phyloP scores from a whole-genome alignment of 2,888 invertebrate species.

The Hedya salicella region DNA sequence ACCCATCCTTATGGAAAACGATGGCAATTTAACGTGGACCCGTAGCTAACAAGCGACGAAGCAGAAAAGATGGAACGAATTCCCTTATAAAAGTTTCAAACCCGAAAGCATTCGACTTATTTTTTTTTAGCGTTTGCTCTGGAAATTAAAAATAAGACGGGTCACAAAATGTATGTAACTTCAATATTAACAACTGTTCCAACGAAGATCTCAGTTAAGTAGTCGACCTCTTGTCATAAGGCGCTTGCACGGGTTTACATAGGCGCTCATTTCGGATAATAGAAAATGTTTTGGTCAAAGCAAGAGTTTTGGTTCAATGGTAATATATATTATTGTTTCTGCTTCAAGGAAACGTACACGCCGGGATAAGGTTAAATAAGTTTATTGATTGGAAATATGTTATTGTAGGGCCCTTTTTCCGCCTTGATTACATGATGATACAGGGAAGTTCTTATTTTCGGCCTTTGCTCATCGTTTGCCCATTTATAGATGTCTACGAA shows the following conservation, averaged over 20 bases:
- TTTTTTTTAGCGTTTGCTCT: no score
- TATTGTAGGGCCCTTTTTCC: background rate
- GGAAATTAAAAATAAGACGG: background rate
- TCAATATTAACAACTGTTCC: background rate
- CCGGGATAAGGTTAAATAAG: background rate
- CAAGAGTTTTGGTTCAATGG: conserved; percentile 8
- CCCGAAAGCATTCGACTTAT: background rate
- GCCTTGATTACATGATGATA: background rate
- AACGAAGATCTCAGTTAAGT: background rate
- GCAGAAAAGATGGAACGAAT: background rate
- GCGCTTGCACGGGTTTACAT: background rate
- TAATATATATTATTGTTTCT: conserved; percentile 14
- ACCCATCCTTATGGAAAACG: background rate
- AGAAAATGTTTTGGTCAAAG: conserved; percentile 28
- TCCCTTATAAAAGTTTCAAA: background rate
- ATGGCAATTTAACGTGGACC: conserved; percentile 1
- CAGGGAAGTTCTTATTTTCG: background rate
- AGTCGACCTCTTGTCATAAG: background rate
- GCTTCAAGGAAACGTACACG: background rate
- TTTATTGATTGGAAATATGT: background rate
- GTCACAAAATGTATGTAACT: background rate
- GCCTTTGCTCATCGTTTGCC: no score
- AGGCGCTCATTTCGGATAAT: conserved; percentile 12
- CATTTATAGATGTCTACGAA: no score
- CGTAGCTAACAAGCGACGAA: background rate